These are phyloP conservation scores for Gastracanthus pulcherrimus DNA, from an alignment of 2,888 invertebrate genomes.

Conservation along the genomic window DNA sequence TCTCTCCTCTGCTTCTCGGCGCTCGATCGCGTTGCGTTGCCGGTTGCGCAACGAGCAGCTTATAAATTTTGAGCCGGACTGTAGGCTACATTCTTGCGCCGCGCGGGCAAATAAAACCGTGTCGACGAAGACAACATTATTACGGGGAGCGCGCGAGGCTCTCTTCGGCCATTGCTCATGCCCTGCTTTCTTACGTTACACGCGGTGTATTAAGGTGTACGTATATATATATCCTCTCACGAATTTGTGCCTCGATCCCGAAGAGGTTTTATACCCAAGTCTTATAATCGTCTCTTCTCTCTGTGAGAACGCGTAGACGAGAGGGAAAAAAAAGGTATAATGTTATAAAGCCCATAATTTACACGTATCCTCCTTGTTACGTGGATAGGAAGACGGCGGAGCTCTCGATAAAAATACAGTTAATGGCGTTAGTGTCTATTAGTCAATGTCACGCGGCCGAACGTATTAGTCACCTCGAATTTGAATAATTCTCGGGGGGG, in stretches of 20 bases:
- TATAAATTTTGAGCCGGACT: conserved; percentile 76
- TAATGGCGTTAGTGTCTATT: conserved; percentile 14
- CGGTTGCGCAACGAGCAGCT: conserved; percentile 70
- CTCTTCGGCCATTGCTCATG: conserved; percentile 76
- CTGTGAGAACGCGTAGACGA: neutral
- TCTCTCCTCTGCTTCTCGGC: conserved; percentile 5
- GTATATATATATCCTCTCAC: neutral
- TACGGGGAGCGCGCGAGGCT: conserved; percentile 66
- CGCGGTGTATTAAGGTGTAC: neutral
- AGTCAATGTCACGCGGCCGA: conserved; percentile 7
- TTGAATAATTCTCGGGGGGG: conserved; percentile 28
- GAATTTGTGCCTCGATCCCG: neutral
- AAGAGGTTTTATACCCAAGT: neutral
- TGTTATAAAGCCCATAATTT: conserved; percentile 22
- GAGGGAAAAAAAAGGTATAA: too few relatives aligned
- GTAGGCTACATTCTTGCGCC: conserved; percentile 77
- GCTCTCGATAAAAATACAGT: conserved; percentile 23
- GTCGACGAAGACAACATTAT: conserved; percentile 77
- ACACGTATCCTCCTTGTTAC: conserved; percentile 9
- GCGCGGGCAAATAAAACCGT: conserved; percentile 76
- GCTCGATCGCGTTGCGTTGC: conserved; percentile 7
- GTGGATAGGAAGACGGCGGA: neutral
- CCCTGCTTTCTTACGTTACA: conserved; percentile 72
- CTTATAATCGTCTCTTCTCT: too few relatives aligned
- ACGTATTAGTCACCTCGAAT: conserved; percentile 4